phyloP scores from a whole-genome alignment of 2,797 vertebrate genomes.

The Cryptoblepharus egeriae region DNA sequence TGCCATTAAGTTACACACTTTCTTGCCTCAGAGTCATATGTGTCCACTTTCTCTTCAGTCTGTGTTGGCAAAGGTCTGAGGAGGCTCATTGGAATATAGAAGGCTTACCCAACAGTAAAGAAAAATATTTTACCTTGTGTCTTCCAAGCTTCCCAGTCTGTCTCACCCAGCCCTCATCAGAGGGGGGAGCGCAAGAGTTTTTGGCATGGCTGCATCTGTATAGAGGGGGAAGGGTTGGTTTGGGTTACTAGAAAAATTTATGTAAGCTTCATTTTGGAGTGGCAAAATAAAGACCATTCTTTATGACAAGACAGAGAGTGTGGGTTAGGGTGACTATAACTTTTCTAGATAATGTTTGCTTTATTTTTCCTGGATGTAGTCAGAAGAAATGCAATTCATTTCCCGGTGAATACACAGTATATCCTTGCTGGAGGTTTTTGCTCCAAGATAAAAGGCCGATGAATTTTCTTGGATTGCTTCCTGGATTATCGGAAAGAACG shows the following conservation, averaged over 20 bases:
- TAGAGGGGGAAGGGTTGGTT: no score
- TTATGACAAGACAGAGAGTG: conserved; percentile 28
- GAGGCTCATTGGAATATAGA: no score
- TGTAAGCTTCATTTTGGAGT: conserved; percentile 20
- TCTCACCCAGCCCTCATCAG: no score
- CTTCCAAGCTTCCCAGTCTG: no score
- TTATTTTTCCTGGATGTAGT: conserved; percentile 10
- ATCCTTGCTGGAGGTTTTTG: conserved; percentile 24
- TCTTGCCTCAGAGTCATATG: no score
- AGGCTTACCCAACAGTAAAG: no score
- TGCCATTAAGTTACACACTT: no score
- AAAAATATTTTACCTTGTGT: no score
- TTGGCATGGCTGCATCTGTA: no score
- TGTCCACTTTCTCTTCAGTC: no score
- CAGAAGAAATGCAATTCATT: conserved; percentile 1
- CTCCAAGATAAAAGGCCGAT: conserved; percentile 22
- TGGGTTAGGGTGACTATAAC: conserved; percentile 1
- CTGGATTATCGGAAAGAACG: conserved; percentile 46
- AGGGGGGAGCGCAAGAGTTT: no score
- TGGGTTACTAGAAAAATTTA: background rate
- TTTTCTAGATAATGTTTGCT: conserved; percentile 19
- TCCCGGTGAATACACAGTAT: background rate
- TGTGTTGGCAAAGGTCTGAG: no score
- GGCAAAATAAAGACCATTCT: conserved; percentile 14
- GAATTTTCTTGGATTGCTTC: conserved; percentile 44